phyloP scores from a whole-genome alignment of 1,140 invertebrate genomes.

The Chionoecetes opilio region DNA sequence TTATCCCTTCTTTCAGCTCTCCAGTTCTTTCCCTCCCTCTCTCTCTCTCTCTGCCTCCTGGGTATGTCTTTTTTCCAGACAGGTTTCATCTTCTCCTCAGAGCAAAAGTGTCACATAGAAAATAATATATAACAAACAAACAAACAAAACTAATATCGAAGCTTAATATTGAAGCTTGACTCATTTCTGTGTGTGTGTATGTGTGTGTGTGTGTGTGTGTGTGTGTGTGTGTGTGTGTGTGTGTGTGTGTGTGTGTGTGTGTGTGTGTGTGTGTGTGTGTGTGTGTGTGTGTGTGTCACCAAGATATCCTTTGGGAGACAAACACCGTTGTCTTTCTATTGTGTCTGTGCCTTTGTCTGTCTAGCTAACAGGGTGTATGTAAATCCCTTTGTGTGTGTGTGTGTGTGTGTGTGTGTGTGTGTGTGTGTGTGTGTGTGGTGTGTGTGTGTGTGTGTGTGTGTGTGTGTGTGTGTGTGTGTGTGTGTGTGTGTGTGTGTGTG shows the following conservation, averaged over 20 bases:
- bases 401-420: not conserved
- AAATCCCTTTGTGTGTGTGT: no score
- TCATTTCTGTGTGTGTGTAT: no score
- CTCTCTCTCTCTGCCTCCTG: not conserved
- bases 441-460: constrained; percentile 13
- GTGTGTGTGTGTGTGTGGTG: not conserved
- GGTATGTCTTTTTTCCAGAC: not conserved
- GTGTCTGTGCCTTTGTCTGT: no score
- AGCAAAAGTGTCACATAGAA: not conserved
- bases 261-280: no score
- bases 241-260: no score
- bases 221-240: no score
- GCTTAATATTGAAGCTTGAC: not conserved
- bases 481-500: constrained; percentile 13
- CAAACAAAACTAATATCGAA: no score
- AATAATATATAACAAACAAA: not conserved
- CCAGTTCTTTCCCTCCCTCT: not conserved
- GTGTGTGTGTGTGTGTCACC: no score
- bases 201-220: no score
- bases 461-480: constrained; percentile 27
- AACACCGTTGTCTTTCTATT: no score
- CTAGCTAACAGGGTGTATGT: no score
- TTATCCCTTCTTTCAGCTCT: not conserved
- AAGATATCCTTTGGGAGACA: no score
- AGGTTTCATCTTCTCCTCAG: not conserved